Evolutionary conservation across 2,113 vertebrate genomes (phyloP).

Genomic region (Passer montanus): DNA sequence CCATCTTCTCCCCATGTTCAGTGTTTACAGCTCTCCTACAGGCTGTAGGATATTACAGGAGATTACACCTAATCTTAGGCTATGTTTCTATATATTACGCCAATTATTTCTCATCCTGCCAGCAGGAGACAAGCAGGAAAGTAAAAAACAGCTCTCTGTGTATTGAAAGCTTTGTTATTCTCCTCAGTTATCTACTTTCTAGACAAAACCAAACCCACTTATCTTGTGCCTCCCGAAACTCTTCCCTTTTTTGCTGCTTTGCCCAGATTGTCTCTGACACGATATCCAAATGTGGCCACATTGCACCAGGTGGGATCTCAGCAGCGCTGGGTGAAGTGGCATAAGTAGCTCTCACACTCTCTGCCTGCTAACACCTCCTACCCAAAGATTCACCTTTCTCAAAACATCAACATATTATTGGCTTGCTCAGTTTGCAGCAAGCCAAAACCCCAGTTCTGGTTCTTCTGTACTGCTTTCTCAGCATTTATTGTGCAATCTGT

Average conservation of each 20-base stretch:
- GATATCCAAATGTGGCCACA: slow-evolving; percentile 41
- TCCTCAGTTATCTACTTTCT: background rate
- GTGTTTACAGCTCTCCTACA: background rate
- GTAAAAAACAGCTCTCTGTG: background rate
- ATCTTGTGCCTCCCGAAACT: background rate
- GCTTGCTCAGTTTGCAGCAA: slow-evolving; percentile 41
- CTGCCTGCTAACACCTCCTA: slow-evolving; percentile 54
- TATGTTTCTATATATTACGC: background rate
- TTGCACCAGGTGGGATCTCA: slow-evolving; percentile 44
- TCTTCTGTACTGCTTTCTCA: slow-evolving; percentile 21
- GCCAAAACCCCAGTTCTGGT: background rate
- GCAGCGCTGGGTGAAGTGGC: background rate
- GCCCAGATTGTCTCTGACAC: slow-evolving; percentile 32
- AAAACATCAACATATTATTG: slow-evolving; percentile 44
- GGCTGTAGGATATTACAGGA: background rate
- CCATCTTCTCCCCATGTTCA: background rate
- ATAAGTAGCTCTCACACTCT: slow-evolving; percentile 22
- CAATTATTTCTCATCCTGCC: slow-evolving; percentile 5
- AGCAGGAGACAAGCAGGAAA: background rate
- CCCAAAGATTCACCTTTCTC: slow-evolving; percentile 41
- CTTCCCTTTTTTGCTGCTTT: slow-evolving; percentile 11
- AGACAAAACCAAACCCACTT: slow-evolving; percentile 36
- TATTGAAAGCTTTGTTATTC: background rate
- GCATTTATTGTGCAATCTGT: slow-evolving; percentile 29
- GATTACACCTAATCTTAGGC: background rate